These are phyloP conservation scores for Tursiops truncatus DNA, from an alignment of 2,113 vertebrate species.

Conservation along the genomic window DNA sequence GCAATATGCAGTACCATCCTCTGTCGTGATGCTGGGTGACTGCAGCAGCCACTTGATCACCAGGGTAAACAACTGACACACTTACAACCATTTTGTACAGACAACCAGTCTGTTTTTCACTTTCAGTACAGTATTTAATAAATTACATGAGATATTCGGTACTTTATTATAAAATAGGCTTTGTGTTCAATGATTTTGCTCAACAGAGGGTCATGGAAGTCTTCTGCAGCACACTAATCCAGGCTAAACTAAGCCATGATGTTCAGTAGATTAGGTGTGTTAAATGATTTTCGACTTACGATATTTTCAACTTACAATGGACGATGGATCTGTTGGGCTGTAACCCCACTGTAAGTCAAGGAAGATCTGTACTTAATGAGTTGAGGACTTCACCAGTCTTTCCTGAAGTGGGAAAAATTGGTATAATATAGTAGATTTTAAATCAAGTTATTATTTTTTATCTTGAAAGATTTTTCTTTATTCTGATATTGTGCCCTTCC, in stretches of 20 bases:
- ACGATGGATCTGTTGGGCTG: not conserved
- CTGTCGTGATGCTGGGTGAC: not conserved
- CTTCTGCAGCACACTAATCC: not conserved
- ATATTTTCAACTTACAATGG: not conserved
- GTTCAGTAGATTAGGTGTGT: not conserved
- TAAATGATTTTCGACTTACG: not conserved
- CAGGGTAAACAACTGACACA: not conserved
- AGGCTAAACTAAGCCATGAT: not conserved
- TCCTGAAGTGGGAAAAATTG: not conserved
- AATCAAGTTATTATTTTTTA: not conserved
- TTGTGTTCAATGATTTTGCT: not conserved
- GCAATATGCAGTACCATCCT: fast-evolving
- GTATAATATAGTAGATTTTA: not conserved
- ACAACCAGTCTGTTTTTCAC: not conserved
- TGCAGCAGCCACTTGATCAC: not conserved
- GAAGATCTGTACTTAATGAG: not conserved
- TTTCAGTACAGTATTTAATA: not conserved
- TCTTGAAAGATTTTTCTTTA: not conserved
- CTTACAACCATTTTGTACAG: not conserved
- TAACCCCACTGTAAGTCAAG: not conserved
- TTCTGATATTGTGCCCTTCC: not conserved
- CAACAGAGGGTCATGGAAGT: not conserved
- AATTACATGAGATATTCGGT: not conserved
- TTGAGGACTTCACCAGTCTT: not conserved
- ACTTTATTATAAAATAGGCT: not conserved